phyloP scores from a whole-genome alignment of 2,113 vertebrate genomes.

The Nibea albiflora region DNA sequence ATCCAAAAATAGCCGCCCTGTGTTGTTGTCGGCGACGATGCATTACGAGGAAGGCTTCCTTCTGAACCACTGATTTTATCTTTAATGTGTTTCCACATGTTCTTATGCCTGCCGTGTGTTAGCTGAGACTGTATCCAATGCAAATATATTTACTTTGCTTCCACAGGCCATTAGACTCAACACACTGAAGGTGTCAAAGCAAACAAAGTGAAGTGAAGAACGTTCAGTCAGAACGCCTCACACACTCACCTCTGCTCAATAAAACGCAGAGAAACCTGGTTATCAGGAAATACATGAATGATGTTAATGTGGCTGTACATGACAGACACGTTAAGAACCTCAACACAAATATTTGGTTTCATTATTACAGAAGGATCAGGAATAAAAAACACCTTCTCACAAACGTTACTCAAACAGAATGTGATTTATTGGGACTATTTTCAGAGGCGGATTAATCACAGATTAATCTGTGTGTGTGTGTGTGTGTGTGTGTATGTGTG shows the following conservation, averaged over 20 bases:
- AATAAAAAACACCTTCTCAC: neutral
- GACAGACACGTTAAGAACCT: neutral
- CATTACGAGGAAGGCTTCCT: constrained; percentile 26
- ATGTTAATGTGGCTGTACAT: neutral
- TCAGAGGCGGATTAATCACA: neutral
- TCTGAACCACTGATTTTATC: neutral
- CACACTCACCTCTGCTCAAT: neutral
- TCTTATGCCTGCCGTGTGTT: neutral
- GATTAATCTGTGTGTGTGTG: no score
- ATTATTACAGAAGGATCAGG: neutral
- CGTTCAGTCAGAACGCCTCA: neutral
- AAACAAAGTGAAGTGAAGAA: neutral
- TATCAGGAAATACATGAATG: neutral
- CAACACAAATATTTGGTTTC: neutral
- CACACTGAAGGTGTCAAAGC: neutral
- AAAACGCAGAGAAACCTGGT: neutral
- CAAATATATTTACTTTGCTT: neutral
- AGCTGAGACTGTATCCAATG: neutral
- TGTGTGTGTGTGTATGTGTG: no score
- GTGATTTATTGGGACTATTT: neutral
- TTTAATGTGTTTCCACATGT: neutral
- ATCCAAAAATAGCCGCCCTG: constrained; percentile 66
- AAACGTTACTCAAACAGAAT: neutral
- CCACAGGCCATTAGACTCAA: neutral
- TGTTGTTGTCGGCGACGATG: constrained; percentile 43